A percentile compares a stretch with the other conserved stretches of the same genome.
Conservation (phyloP, 2,113 vertebrate genomes). For the Pterophyllum scalare region DNA sequence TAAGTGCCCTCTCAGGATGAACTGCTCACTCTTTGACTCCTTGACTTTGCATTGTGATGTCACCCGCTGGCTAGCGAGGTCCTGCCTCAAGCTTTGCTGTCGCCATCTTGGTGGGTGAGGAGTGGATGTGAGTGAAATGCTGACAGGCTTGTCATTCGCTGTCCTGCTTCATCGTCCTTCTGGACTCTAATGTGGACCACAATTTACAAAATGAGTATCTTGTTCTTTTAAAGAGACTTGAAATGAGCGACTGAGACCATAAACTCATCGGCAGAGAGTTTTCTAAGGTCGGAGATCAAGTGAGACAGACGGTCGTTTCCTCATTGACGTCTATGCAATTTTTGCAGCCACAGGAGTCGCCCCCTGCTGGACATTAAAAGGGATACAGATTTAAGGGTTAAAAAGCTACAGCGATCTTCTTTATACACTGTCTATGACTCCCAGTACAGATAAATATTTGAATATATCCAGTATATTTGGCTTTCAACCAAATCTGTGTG, state of each 20-base stretch:
- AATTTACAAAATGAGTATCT: neutral
- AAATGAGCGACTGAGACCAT: rapidly evolving
- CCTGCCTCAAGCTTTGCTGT: neutral
- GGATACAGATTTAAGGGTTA: neutral
- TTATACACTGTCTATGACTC: neutral
- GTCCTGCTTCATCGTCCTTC: neutral
- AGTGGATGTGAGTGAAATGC: neutral
- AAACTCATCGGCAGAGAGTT: neutral
- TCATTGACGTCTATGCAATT: neutral
- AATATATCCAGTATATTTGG: neutral
- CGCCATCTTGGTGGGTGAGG: neutral
- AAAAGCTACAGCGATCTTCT: neutral
- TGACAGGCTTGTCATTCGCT: too few relatives aligned
- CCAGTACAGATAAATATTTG: neutral
- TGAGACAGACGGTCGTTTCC: neutral
- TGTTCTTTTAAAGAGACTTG: neutral
- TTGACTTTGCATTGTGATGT: neutral
- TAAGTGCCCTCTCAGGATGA: neutral
- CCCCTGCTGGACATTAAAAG: neutral
- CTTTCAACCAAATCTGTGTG: neutral
- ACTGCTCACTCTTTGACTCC: neutral
- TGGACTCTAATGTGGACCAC: neutral
- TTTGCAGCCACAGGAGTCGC: rapidly evolving
- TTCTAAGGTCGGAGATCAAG: neutral
- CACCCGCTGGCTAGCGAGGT: neutral